Base-by-base conservation (phyloP, 1,140 invertebrate species). In the Steinernema feltiae region DNA sequence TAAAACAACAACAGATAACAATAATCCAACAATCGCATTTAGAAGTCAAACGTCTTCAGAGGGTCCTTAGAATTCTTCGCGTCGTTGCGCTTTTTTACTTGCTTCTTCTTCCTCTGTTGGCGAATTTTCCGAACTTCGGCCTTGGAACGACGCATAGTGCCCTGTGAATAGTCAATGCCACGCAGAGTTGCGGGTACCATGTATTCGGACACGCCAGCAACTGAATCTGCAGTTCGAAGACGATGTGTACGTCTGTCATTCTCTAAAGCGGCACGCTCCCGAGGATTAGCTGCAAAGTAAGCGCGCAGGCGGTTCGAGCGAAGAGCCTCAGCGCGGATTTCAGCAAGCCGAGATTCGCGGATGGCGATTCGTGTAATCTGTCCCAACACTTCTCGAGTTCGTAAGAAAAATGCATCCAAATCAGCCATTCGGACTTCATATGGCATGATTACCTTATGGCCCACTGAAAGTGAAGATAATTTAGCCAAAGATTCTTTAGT, bases 351-450 rank as follows among this genome's bases (percentile, higher is more conserved):
- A 0, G 94, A 94, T 87, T 98, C 94, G 72, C 93, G 89, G 0
- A 99, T 92, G 0, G 94, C 94, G 76, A 94, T 92, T 83, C 91
- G 91, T 0, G 95, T 98, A 0, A 96, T 93, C 0, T 94, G 93
- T 82, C 92, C 91, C 92, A 95, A 93, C 1, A 94, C 95, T 90
- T 99, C 97, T 87, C 91, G 90, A 0, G 94, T 92, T 84, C 97
- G 89, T 88, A 99, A 97, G 76, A 92, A 90, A 86, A 99, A 98
- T 0, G 94, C 92, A 87, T 98, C 95, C 32, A 98, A 91, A 88
- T 98, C 94, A 78, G 95, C 92, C 87, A 98, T 90, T 85, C 92
- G 93, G 85, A 98, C 97, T 81, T 95, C 90, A 86, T 96, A 98
- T 69, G 92, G 92, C 87, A 92, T 93, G 72, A 89, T 90, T 83